Conservation (phyloP, 2,888 invertebrate genomes). For the Tuberolachnus salignus region DNA sequence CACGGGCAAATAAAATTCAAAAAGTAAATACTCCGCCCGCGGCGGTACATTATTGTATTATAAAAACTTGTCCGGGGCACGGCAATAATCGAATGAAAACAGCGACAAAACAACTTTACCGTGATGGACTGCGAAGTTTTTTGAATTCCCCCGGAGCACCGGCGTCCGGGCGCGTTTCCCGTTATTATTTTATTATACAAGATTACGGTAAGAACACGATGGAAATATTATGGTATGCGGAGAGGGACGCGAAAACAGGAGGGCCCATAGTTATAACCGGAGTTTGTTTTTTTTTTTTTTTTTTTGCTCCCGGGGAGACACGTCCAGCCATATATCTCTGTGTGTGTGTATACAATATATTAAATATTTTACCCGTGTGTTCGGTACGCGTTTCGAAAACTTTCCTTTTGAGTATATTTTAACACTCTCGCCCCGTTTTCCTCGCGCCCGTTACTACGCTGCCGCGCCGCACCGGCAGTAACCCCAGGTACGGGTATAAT, state of each 20-base stretch:
- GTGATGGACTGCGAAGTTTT: constrained; percentile 9
- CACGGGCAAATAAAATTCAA: too few species aligned
- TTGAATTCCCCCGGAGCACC: not conserved
- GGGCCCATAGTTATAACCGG: not conserved
- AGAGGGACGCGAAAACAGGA: too few species aligned
- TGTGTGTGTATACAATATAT: too few species aligned
- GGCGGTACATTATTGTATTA: too few species aligned
- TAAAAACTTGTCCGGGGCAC: too few species aligned
- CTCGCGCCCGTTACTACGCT: too few species aligned
- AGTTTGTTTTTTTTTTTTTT: constrained; percentile 1
- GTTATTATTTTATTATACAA: not conserved
- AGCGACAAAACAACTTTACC: constrained; percentile 1
- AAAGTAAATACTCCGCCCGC: too few species aligned
- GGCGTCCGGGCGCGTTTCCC: not conserved
- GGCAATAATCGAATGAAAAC: not conserved
- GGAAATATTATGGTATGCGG: not conserved
- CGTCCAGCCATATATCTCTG: not conserved
- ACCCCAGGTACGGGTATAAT: too few species aligned
- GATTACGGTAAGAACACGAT: too few species aligned
- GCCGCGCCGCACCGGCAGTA: not conserved
- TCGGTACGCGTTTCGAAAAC: constrained; percentile 4
- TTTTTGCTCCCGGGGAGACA: not conserved
- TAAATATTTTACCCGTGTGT: not conserved
- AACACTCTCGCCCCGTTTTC: not conserved
- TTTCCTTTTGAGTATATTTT: not conserved